phyloP scores from a whole-genome alignment of 53 echinoderm and acorn worm genomes.

The Hippasteria phrygiana region DNA sequence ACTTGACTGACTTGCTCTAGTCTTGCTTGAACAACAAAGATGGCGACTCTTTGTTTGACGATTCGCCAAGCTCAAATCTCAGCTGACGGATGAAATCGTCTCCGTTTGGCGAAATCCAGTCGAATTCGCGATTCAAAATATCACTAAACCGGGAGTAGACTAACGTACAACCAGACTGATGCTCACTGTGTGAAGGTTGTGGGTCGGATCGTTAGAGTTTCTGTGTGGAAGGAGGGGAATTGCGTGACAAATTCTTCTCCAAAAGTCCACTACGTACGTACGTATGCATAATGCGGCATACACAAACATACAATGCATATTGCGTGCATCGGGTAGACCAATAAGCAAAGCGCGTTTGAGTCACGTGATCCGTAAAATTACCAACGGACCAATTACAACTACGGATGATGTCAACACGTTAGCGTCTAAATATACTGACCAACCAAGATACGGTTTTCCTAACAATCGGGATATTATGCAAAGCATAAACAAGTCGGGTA shows the following conservation, averaged over 20 bases:
- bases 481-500: neutral
- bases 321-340: conserved; percentile 1
- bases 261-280: neutral
- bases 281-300: neutral
- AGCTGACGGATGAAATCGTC: neutral
- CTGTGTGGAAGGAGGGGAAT: neutral
- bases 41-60: conserved; percentile 52
- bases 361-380: neutral
- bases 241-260: neutral
- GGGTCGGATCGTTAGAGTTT: conserved; percentile 6
- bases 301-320: neutral
- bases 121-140: conserved; percentile 1
- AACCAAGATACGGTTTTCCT: neutral
- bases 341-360: conserved; percentile 14
- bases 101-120: conserved; percentile 1
- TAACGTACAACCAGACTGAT: neutral
- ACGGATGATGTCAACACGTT: conserved; percentile 22
- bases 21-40: conserved; percentile 9
- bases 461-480: too few species aligned
- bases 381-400: conserved; percentile 30
- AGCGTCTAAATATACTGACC: conserved; percentile 29
- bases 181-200: neutral
- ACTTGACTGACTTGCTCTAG: neutral
- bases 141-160: neutral
- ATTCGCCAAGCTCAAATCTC: neutral